Conservation (phyloP, 2,797 vertebrate genomes). For the Chromis chromis region DNA sequence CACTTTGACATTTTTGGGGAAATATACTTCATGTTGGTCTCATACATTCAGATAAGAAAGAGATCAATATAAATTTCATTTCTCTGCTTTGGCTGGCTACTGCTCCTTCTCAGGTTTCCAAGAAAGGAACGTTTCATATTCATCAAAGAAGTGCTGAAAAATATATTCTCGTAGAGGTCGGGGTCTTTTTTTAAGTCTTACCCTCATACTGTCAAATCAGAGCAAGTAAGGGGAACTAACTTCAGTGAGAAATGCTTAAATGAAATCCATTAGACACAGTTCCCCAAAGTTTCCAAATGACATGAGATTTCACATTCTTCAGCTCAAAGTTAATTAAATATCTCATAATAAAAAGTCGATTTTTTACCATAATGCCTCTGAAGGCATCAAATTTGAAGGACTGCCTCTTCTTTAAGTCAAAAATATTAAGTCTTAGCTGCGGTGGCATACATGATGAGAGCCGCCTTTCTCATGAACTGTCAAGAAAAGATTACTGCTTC, state of each 20-base stretch:
- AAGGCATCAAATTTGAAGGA: slow-evolving; percentile 2
- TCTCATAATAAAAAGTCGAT: not conserved
- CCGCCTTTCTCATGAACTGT: not conserved
- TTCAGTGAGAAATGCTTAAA: not conserved
- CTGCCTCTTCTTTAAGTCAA: not conserved
- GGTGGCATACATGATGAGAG: slow-evolving; percentile 1
- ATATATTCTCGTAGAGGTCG: not conserved
- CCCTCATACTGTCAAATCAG: not conserved
- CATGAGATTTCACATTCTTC: not conserved
- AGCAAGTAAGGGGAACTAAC: not conserved
- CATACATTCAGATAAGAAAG: slow-evolving; percentile 16
- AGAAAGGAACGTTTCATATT: not conserved
- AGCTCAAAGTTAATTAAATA: slow-evolving; percentile 1
- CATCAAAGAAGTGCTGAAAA: slow-evolving; percentile 3
- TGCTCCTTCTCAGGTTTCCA: not conserved
- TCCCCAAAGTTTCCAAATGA: not conserved
- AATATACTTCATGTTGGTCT: slow-evolving; percentile 6
- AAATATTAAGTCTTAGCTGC: slow-evolving; percentile 2
- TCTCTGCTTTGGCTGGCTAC: slow-evolving; percentile 3
- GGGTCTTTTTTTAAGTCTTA: not conserved
- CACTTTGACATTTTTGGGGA: slow-evolving; percentile 28
- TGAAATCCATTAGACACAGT: not conserved
- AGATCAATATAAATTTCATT: slow-evolving; percentile 18
- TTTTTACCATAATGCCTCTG: not conserved
- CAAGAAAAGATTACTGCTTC: slow-evolving; percentile 15